These are phyloP conservation scores for Torymus aiolomorphi DNA, from an alignment of 2,888 invertebrate species.

Conservation along the genomic window DNA sequence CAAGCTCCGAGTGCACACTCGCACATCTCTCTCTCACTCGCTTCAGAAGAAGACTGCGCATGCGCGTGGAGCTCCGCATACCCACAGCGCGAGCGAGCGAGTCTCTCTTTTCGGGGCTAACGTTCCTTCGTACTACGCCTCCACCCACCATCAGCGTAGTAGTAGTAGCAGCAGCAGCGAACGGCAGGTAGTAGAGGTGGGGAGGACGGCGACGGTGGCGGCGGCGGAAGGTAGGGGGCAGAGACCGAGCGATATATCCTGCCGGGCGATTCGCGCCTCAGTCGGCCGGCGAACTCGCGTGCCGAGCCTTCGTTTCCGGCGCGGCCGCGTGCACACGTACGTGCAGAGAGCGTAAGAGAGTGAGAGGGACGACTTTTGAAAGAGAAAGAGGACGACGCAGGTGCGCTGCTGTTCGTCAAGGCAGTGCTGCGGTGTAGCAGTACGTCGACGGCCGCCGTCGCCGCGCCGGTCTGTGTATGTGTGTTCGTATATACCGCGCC, in stretches of 20 bases:
- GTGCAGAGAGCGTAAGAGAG: background rate
- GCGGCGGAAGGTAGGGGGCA: background rate
- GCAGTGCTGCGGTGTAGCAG: background rate
- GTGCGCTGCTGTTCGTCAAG: background rate
- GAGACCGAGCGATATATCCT: slow-evolving; percentile 55
- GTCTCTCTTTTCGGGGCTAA: slow-evolving; percentile 34
- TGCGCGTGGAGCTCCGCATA: no score
- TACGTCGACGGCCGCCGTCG: no score
- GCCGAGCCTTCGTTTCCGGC: slow-evolving; percentile 69
- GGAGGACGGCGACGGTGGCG: background rate
- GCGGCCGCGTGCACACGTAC: slow-evolving; percentile 38
- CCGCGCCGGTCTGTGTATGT: no score
- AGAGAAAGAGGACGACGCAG: background rate
- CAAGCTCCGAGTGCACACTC: no score
- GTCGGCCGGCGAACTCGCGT: slow-evolving; percentile 76
- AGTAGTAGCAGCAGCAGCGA: slow-evolving; percentile 4
- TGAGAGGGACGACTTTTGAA: background rate
- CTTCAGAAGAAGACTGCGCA: no score
- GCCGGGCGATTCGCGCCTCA: slow-evolving; percentile 69
- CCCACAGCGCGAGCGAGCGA: no score
- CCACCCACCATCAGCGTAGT: slow-evolving; percentile 8
- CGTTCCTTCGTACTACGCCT: slow-evolving; percentile 37
- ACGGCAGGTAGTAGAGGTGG: slow-evolving; percentile 3
- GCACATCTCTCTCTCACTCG: no score
- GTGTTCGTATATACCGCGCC: no score